Evolutionary conservation across 2,797 vertebrate genomes (phyloP), one percentile per base, ranked within the genome.

Genomic region (Bradypodion pumilum): DNA sequence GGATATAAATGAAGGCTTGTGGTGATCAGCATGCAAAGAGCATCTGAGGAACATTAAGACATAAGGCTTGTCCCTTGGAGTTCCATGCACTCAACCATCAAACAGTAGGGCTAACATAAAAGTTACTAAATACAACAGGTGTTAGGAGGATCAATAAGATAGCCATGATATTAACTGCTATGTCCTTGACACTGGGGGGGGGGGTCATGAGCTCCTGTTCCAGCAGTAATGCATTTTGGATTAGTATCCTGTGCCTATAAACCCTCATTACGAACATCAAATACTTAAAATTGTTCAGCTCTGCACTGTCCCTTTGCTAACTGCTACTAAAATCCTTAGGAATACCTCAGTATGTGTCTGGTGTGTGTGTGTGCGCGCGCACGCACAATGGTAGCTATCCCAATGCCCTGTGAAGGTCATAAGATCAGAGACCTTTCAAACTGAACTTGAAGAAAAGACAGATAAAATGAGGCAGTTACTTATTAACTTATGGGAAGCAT

Each of bases 131-230:
- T 84, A 80, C 79, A 89, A 84, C 82, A 92, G 85, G 86, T 88
- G 86, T 78, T 72, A 25, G 46, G 37, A 21, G 74, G 60, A 76
- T 76, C 73, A 76, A 25, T n/a, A 62, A 49, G 86, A 88, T 80
- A 86, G 23, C 89, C 91, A 74, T 56, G 80, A 23, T 44, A 13
- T 4, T 80, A 90, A 80, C 37, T 86, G 52, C 82, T 78, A 66
- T 44, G 52, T 52, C 83, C 77, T n/a, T 79, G 66, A 90, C 72
- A 78, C n/a, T 69, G 21, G 35, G 32, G 44, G 35, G 32, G 44
- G 76, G 90, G 85, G 92, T 88, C 91, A 93, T 83, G 86, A 72
- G 82, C 86, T 44, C 81, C 72, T 73, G 37, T 66, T 91, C 88
- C 73, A 74, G 81, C 66, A 32, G 76, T 60, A 42, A 70, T 37